phyloP scores from a whole-genome alignment of 2,113 vertebrate species.

The Ameiurus melas region DNA sequence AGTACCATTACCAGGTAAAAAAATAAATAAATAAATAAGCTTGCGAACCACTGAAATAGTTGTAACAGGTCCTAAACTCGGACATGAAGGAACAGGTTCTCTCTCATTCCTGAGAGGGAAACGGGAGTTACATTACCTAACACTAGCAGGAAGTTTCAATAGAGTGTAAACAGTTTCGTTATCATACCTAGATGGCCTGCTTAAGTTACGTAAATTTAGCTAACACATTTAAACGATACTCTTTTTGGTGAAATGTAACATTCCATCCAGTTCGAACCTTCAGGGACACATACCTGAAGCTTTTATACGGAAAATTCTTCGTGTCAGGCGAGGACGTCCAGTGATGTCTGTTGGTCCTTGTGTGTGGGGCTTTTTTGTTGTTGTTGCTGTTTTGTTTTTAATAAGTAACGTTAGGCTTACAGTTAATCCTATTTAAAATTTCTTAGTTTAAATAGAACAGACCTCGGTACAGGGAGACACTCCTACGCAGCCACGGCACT shows the following conservation, averaged over 20 bases:
- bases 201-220: background rate
- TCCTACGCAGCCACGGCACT: background rate
- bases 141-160: background rate
- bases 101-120: constrained; percentile 45
- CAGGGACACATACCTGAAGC: constrained; percentile 37
- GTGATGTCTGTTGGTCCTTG: background rate
- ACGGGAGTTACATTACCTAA: background rate
- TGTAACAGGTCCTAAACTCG: constrained; percentile 5
- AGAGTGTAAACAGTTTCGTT: background rate
- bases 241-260: background rate
- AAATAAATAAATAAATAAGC: too few relatives aligned
- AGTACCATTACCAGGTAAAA: background rate
- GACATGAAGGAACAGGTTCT: constrained; percentile 53
- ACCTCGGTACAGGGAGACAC: background rate
- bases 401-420: background rate
- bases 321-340: background rate
- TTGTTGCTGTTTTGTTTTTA: too few relatives aligned
- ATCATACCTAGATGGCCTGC: constrained; percentile 15
- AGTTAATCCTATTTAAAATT: background rate
- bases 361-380: background rate
- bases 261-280: background rate
- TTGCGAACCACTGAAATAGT: background rate
- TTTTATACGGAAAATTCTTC: background rate
- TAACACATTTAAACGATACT: background rate
- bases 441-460: background rate